Conservation (phyloP, 2,113 vertebrate species). For the Esox niger region DNA sequence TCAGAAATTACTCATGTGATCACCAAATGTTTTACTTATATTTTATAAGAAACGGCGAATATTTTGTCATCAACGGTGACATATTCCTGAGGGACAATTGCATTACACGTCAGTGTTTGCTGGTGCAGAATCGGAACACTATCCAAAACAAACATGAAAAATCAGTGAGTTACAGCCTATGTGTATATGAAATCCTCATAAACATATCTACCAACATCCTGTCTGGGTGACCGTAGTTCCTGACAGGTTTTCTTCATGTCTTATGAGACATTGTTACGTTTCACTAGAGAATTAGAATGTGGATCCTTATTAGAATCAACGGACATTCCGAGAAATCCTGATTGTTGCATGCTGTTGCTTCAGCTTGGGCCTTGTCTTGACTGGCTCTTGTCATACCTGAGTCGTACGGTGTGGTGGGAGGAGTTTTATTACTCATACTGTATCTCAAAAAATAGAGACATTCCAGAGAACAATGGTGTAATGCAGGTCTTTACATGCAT, state of each 20-base stretch:
- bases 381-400: constrained; percentile 26
- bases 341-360: not conserved
- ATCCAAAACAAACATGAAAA: too few relatives aligned
- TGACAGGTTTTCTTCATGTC: not conserved
- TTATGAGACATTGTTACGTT: constrained; percentile 17
- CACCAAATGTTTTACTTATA: too few relatives aligned
- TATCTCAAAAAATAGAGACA: not conserved
- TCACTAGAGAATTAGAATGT: constrained; percentile 43
- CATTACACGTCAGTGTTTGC: too few relatives aligned
- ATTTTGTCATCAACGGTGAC: too few relatives aligned
- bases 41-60: too few relatives aligned
- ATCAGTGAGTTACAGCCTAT: too few relatives aligned
- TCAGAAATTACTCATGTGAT: too few relatives aligned
- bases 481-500: constrained; percentile 40
- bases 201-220: too few relatives aligned
- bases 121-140: too few relatives aligned
- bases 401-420: constrained; percentile 13
- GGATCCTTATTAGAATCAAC: constrained; percentile 45
- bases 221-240: not conserved
- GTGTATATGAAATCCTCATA: too few relatives aligned
- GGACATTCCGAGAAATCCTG: constrained; percentile 31
- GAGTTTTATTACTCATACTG: constrained; percentile 2
- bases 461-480: constrained; percentile 4
- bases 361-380: not conserved
- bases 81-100: too few relatives aligned